A percentile compares a stretch with the other conserved stretches of the same genome.
Conservation (phyloP, 1,140 invertebrate genomes). For the Camponotus floridanus region DNA sequence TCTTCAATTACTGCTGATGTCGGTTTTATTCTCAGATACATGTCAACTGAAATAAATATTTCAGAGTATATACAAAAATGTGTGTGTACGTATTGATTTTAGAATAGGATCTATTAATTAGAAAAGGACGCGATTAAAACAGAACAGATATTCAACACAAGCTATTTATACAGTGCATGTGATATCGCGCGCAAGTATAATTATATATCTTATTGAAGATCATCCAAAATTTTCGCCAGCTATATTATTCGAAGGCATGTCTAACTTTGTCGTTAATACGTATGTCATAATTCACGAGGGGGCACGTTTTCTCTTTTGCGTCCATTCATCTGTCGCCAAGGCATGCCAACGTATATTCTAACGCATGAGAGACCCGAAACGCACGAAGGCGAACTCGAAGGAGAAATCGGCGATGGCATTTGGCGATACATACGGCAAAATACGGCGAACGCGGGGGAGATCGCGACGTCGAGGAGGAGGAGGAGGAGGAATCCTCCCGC, state of each 20-base stretch:
- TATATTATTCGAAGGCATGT: constrained; percentile 28
- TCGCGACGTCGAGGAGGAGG: constrained; percentile 9
- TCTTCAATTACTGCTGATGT: constrained; percentile 53
- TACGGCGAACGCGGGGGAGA: constrained; percentile 3
- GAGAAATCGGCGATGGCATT: constrained; percentile 46
- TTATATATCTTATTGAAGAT: neutral
- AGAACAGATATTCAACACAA: neutral
- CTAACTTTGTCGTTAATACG: constrained; percentile 55
- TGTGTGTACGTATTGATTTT: too few species aligned
- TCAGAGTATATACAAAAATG: too few species aligned
- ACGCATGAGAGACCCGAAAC: neutral
- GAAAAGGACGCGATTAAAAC: neutral
- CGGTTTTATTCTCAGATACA: constrained; percentile 80
- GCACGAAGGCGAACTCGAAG: constrained; percentile 4
- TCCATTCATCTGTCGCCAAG: constrained; percentile 53
- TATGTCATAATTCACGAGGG: constrained; percentile 7
- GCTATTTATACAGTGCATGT: neutral
- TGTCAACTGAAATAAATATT: constrained; percentile 50
- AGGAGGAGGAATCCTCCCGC: constrained; percentile 30
- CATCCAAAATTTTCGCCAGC: neutral
- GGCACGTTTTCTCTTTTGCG: constrained; percentile 38
- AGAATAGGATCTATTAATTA: too few species aligned
- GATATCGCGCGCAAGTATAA: neutral
- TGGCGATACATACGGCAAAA: constrained; percentile 54
- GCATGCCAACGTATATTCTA: constrained; percentile 69